These are phyloP conservation scores for Pharmacophagus antenor DNA, from an alignment of 2,888 invertebrate species.

Conservation along the genomic window DNA sequence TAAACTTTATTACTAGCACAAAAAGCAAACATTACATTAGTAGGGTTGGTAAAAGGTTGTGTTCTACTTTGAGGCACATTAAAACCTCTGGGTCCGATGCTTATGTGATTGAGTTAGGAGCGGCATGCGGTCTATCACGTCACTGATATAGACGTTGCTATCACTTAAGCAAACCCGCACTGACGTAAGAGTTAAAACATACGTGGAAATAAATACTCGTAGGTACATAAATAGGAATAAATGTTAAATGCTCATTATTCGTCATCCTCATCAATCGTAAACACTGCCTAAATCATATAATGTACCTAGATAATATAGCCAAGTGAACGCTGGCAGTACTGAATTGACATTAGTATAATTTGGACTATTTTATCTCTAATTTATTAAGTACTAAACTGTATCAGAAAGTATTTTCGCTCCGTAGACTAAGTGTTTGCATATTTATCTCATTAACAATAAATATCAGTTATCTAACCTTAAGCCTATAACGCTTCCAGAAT, in stretches of 20 bases:
- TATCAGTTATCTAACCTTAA: conserved; percentile 48
- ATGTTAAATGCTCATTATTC: too few relatives aligned
- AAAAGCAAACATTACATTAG: conserved; percentile 22
- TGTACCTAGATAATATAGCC: too few relatives aligned
- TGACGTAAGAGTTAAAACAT: conserved; percentile 11
- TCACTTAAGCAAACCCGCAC: conserved; percentile 34
- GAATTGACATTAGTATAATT: too few relatives aligned
- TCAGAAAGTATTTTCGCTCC: too few relatives aligned
- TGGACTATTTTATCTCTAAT: too few relatives aligned
- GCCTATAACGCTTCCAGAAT: conserved; percentile 42
- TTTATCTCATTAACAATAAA: not conserved
- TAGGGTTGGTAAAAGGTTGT: conserved; percentile 46
- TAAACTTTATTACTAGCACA: conserved; percentile 12
- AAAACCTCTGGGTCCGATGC: conserved; percentile 50
- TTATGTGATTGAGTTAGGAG: conserved; percentile 70
- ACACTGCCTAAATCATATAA: too few relatives aligned
- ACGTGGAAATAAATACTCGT: not conserved
- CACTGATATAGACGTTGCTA: conserved; percentile 48
- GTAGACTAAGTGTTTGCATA: too few relatives aligned
- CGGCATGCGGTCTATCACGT: conserved; percentile 61
- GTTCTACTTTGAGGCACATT: conserved; percentile 69
- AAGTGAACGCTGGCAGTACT: too few relatives aligned
- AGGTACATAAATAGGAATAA: too few relatives aligned
- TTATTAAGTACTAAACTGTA: too few relatives aligned
- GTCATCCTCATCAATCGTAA: too few relatives aligned